Evolutionary conservation across 2,888 invertebrate genomes (phyloP).

Genomic region (Drosophila planitibia): DNA sequence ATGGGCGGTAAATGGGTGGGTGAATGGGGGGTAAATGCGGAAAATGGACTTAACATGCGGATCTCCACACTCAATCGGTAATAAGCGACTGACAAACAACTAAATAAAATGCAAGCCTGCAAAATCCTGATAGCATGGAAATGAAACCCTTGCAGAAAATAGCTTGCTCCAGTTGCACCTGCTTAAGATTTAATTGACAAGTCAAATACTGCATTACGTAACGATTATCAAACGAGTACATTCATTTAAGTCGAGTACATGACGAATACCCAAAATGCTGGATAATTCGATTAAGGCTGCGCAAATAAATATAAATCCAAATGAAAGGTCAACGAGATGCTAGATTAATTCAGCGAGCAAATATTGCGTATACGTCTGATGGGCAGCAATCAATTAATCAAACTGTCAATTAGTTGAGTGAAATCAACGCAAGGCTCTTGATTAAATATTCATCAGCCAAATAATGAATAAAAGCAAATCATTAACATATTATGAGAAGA

Average conservation of each 20-base stretch:
- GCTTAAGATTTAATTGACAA: background rate
- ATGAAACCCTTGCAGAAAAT: background rate
- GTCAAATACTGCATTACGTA: too few species aligned
- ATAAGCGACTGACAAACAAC: background rate
- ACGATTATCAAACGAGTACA: background rate
- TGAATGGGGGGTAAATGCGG: background rate
- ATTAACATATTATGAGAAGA: slow-evolving; percentile 47
- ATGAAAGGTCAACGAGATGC: slow-evolving; percentile 16
- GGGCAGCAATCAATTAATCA: slow-evolving; percentile 55
- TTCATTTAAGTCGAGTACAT: background rate
- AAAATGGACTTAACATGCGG: background rate
- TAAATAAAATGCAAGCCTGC: background rate
- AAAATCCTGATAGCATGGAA: background rate
- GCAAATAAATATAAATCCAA: background rate
- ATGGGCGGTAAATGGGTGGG: too few species aligned
- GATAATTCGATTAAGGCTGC: background rate
- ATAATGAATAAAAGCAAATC: slow-evolving; percentile 28
- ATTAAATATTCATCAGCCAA: slow-evolving; percentile 34
- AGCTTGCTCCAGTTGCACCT: background rate
- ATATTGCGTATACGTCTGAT: slow-evolving; percentile 30
- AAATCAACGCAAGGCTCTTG: slow-evolving; percentile 13
- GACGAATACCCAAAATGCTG: background rate
- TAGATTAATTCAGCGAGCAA: background rate
- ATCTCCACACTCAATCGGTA: background rate
- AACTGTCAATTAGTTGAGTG: slow-evolving; percentile 62